Base-by-base conservation (phyloP, 2,797 vertebrate genomes). In the Morus bassanus region DNA sequence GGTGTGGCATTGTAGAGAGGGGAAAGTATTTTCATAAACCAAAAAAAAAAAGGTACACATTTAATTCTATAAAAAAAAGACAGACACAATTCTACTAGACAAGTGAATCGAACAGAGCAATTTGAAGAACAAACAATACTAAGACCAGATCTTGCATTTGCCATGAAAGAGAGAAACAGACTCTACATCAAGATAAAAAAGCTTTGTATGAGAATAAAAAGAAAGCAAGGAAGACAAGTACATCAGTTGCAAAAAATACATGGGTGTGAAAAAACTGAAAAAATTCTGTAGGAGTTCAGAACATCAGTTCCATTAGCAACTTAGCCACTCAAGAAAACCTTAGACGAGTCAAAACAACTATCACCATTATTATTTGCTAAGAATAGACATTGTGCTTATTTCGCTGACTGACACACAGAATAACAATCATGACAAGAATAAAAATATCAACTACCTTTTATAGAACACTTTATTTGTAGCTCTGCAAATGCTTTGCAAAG, bases 281-380 rank as follows among this genome's bases (percentile, higher is more conserved):
- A 74, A 74, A 80, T 56, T 43, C 88, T 91, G 85, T 68, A 86
- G 88, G 86, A 95, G 92, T 93, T 87, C 45, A 85, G 95, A 96
- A 95, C 85, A 92, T 73, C 93, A 89, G 84, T 88, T 96, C 79
- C 93, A 95, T 96, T 95, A 94, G 74, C 82, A 91, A 31, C 82
- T 93, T 69, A 73, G 73, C 78, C 90, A 69, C 91, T 94, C 79
- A 80, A 85, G 82, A 89, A 97, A 97, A 94, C 33, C 84, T 92
- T 46, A 80, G 73, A 78, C 25, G 23, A 95, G 86, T 95, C 95
- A 93, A 97, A 96, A 96, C 92, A 95, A 89, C 93, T 67, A 90
- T 80, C 68, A 79, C 82, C 68, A 56, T 85, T 89, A 93, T 92
- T 94, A 81, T 94, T 69, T 92, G 54, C 91, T 74, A 96, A 97